These are phyloP conservation scores for Bellardia pandia DNA, from an alignment of 2,888 invertebrate species.

Conservation along the genomic window DNA sequence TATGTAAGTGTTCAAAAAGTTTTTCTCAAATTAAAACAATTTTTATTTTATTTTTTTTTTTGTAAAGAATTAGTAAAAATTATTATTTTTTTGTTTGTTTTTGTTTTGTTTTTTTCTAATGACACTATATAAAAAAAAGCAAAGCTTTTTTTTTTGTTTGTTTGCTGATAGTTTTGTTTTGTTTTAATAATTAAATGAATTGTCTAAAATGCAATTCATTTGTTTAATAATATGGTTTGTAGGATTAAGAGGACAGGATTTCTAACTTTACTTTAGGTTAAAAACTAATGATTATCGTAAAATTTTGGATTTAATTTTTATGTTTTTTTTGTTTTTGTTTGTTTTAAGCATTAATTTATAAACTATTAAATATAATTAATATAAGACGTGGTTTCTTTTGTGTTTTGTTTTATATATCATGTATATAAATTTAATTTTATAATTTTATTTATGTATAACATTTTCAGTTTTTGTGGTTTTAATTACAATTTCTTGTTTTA, in stretches of 20 bases:
- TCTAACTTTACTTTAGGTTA: conserved; percentile 36
- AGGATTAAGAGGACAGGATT: neutral
- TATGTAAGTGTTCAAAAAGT: neutral
- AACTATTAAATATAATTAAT: conserved; percentile 28
- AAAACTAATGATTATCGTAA: conserved; percentile 70
- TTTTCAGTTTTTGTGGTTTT: neutral
- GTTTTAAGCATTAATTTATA: conserved; percentile 9
- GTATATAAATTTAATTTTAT: conserved; percentile 37
- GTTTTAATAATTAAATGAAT: conserved; percentile 56
- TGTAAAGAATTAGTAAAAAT: conserved; percentile 41
- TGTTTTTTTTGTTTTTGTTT: conserved; percentile 17
- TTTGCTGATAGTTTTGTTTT: conserved; percentile 32
- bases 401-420: neutral
- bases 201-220: conserved; percentile 69
- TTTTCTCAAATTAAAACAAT: conserved; percentile 54
- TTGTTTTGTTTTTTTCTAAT: conserved; percentile 13
- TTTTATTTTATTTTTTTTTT: conserved; percentile 42
- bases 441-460: neutral
- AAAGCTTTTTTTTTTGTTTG: conserved; percentile 12
- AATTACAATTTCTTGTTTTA: conserved; percentile 26
- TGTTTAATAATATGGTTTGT: neutral
- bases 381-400: neutral
- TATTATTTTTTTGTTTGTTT: conserved; percentile 34
- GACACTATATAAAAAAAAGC: conserved; percentile 29
- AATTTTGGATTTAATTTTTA: conserved; percentile 3